Evolutionary conservation across 2,113 vertebrate genomes (phyloP).

Genomic region (Nothoprocta pentlandii): DNA sequence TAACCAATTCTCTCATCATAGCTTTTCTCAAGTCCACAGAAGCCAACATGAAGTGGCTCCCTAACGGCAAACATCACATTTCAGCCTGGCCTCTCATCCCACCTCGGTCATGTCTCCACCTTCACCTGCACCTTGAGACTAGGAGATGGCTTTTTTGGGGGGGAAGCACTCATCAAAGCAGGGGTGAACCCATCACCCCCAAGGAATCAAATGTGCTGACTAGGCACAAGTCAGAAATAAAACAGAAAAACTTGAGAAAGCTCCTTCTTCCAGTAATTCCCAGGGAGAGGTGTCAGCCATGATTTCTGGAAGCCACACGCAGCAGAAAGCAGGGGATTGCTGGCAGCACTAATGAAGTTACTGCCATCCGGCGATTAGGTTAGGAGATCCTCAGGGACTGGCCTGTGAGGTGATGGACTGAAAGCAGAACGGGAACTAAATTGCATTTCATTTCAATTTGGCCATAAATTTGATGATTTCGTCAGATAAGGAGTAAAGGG

Average conservation of each 20-base stretch:
- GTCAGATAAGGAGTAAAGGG: constrained; percentile 65
- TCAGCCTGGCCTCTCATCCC: not conserved
- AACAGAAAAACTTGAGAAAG: constrained; percentile 37
- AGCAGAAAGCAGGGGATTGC: constrained; percentile 62
- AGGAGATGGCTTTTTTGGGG: not conserved
- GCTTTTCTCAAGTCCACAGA: not conserved
- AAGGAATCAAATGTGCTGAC: constrained; percentile 3
- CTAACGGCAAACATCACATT: accelerated
- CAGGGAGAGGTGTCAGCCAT: constrained; percentile 64
- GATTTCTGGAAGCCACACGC: constrained; percentile 62
- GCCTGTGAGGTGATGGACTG: constrained; percentile 72
- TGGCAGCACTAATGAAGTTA: constrained; percentile 79
- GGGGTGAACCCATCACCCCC: not conserved
- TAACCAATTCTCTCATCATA: not conserved
- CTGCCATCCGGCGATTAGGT: constrained; percentile 73
- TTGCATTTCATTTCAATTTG: constrained; percentile 83
- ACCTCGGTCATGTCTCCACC: not conserved
- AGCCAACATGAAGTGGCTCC: accelerated
- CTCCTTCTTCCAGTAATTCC: constrained; percentile 70
- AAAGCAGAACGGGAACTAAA: constrained; percentile 76
- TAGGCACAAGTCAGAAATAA: not conserved
- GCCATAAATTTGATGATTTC: constrained; percentile 76
- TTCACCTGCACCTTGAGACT: not conserved
- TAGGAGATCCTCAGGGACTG: constrained; percentile 73
- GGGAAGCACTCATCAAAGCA: not conserved